phyloP scores from a whole-genome alignment of 2,797 vertebrate genomes.

The Hybognathus amarus region DNA sequence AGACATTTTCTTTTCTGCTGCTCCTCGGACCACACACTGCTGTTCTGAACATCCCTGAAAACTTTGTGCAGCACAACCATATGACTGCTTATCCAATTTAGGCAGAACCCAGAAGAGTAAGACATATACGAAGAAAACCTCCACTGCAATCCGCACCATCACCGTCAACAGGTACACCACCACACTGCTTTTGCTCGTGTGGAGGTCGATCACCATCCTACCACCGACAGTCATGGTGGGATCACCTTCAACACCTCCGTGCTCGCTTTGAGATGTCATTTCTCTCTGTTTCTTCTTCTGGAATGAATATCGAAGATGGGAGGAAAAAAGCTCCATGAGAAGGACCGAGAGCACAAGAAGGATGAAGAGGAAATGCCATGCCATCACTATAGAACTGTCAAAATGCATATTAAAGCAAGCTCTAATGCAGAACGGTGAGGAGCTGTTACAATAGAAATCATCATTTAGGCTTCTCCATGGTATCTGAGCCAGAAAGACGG shows the following conservation, averaged over 20 bases:
- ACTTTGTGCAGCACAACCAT: background rate
- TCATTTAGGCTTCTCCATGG: conserved; percentile 64
- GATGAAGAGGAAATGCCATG: conserved; percentile 68
- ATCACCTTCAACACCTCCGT: background rate
- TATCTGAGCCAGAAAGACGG: conserved; percentile 66
- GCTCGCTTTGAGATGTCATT: conserved; percentile 39
- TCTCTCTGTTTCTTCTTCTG: conserved; percentile 47
- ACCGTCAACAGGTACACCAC: conserved; percentile 66
- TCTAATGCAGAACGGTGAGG: conserved; percentile 36
- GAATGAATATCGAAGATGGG: conserved; percentile 54
- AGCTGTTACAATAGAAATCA: conserved; percentile 63
- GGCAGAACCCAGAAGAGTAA: conserved; percentile 66
- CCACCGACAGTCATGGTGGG: background rate
- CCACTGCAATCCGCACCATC: conserved; percentile 54
- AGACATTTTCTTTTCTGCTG: conserved; percentile 64
- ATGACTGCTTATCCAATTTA: background rate
- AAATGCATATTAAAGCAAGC: conserved; percentile 65
- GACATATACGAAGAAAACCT: conserved; percentile 62
- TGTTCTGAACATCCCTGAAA: background rate
- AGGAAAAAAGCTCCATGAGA: conserved; percentile 68
- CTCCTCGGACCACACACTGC: conserved; percentile 51
- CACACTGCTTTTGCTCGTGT: conserved; percentile 56
- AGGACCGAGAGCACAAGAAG: conserved; percentile 64
- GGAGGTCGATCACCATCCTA: conserved; percentile 60
- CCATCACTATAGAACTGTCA: conserved; percentile 59